Evolutionary conservation across 2,888 invertebrate species (phyloP), one percentile per base, ranked within the genome.

Genomic region (Caenorhabditis sinica): DNA sequence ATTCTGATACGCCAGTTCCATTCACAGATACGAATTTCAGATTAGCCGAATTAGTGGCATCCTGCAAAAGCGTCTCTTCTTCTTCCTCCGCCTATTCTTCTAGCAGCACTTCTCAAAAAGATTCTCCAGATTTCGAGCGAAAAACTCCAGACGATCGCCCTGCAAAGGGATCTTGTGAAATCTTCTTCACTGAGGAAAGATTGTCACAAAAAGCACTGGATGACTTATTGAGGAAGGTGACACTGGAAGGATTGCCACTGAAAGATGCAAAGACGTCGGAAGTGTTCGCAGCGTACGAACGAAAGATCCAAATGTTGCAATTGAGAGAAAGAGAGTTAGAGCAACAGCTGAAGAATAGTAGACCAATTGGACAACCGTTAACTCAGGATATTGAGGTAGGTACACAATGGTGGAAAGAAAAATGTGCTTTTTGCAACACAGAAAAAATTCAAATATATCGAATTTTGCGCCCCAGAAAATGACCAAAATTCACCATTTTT

Each of bases 261-360:
- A 88, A 87, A 63, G 90, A 90, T 69, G 80, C 84, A 11, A 86
- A 86, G 65, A 85, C 87, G n/a, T 88, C 89, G 6, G 89, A 90
- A 49, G 20, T 91, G 2, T 68, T 90, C 36, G 68, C 85, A 0
- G 87, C 89, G 0, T 91, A 88, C 74, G 90, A 91, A 65, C 86
- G 83, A 36, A 91, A 91, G 40, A 85, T 91, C 51, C 61, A 83
- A n/a, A 68, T 88, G 63, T 45, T 88, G 23, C 71, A 90, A 86
- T 66, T 63, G 4, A 68, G 87, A 25, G 93, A 93, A 77, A 90
- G 92, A 53, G 93, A 93, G 69, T 88, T 93, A 20, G 93, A 93
- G 80, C 92, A 93, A 56, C 85, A 93, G 33, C 84, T 94, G 58
- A 93, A 93, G 94, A 88, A 83, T 93, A 28, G 28, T 56, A 1